These are phyloP conservation scores for Naso thynnoides DNA, from an alignment of 2,797 vertebrate genomes.

Conservation along the genomic window DNA sequence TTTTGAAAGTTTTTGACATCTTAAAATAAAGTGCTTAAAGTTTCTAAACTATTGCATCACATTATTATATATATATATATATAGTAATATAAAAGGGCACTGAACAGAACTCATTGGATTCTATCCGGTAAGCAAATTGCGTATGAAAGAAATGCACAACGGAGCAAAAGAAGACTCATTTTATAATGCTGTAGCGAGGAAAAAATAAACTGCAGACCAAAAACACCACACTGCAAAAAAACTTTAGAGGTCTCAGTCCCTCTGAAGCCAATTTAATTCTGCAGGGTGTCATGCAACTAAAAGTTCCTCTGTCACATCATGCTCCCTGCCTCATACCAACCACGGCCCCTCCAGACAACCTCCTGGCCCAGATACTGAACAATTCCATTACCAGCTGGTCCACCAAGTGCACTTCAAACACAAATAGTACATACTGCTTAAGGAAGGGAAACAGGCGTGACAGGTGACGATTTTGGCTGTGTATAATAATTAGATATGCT, in stretches of 20 bases:
- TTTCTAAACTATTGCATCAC: conserved; percentile 21
- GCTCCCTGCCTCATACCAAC: conserved; percentile 66
- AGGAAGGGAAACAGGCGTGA: conserved; percentile 4
- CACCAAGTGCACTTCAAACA: conserved; percentile 73
- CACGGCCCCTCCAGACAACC: conserved; percentile 67
- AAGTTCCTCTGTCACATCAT: conserved; percentile 57
- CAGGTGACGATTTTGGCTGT: conserved; percentile 11
- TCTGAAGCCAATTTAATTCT: conserved; percentile 65
- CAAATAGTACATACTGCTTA: conserved; percentile 47
- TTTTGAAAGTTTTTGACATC: conserved; percentile 12
- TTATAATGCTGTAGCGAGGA: conserved; percentile 36
- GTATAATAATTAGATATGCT: background rate
- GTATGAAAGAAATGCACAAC: conserved; percentile 33
- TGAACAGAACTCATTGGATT: conserved; percentile 13
- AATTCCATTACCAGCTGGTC: conserved; percentile 70
- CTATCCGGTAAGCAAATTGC: conserved; percentile 17
- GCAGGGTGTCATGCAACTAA: conserved; percentile 57
- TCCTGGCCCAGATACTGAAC: conserved; percentile 74
- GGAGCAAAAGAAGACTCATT: conserved; percentile 39
- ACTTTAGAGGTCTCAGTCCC: conserved; percentile 45
- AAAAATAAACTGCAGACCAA: conserved; percentile 41
- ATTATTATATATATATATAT: background rate
- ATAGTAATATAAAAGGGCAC: background rate
- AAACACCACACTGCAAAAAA: conserved; percentile 49
- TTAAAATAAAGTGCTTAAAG: background rate